Conservation (phyloP, 2,888 invertebrate genomes). For the Heliconius charithonia region DNA sequence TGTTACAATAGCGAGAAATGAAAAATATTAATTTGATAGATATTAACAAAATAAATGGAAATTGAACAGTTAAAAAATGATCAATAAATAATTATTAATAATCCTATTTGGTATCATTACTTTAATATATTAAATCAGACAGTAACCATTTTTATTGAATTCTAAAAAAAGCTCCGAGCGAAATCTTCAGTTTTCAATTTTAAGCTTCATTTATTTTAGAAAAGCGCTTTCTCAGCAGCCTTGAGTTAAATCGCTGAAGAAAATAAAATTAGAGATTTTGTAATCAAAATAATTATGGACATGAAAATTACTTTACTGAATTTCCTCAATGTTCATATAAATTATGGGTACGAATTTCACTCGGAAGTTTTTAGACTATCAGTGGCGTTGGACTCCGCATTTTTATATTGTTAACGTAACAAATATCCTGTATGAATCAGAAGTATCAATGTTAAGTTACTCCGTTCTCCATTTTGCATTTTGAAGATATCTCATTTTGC, state of each 20-base stretch:
- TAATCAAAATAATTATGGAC: background rate
- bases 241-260: background rate
- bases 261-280: background rate
- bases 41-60: too few relatives aligned
- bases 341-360: background rate
- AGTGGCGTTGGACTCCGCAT: background rate
- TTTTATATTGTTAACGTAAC: background rate
- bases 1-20: too few relatives aligned
- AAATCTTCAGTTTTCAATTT: slow-evolving; percentile 22
- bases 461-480: too few relatives aligned
- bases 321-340: background rate
- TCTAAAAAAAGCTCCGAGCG: background rate
- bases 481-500: too few relatives aligned
- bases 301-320: background rate
- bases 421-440: background rate
- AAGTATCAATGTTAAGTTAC: too few relatives aligned
- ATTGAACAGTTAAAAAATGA: too few relatives aligned
- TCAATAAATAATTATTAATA: too few relatives aligned
- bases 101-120: too few relatives aligned
- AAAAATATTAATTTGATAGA: too few relatives aligned
- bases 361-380: background rate
- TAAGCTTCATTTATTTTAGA: slow-evolving; percentile 22
- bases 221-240: slow-evolving; percentile 1
- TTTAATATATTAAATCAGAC: background rate
- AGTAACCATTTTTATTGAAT: background rate